Evolutionary conservation across 2,797 vertebrate genomes (phyloP).

Genomic region (Brotula barbata): DNA sequence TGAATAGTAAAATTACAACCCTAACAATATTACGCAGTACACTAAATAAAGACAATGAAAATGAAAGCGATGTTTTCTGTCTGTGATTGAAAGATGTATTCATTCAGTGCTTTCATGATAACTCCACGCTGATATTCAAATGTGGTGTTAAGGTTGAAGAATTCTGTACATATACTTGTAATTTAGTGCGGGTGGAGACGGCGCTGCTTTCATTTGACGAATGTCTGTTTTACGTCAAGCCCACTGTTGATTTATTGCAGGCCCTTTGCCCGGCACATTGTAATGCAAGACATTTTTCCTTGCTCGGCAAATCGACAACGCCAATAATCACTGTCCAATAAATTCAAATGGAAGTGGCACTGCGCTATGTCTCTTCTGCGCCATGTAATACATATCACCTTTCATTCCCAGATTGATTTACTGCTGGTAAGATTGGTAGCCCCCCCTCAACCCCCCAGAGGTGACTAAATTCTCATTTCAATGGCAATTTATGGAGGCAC

Average conservation of each 20-base stretch:
- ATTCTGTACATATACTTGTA: conserved; percentile 26
- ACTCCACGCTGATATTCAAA: no score
- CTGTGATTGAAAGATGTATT: not conserved
- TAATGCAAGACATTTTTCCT: conserved; percentile 66
- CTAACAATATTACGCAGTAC: not conserved
- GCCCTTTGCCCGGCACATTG: conserved; percentile 57
- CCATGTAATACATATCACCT: conserved; percentile 63
- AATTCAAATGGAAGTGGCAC: conserved; percentile 73
- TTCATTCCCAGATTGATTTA: conserved; percentile 73
- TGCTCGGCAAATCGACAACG: conserved; percentile 58
- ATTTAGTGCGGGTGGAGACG: conserved; percentile 37
- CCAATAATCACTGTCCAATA: conserved; percentile 73
- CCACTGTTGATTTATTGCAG: conserved; percentile 62
- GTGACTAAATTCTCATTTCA: conserved; percentile 64
- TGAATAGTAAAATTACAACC: not conserved
- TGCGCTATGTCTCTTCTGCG: conserved; percentile 62
- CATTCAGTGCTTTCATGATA: no score
- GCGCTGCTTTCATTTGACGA: conserved; percentile 64
- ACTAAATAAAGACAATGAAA: not conserved
- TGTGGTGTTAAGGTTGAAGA: conserved; percentile 2
- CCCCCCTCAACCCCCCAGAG: conserved; percentile 34
- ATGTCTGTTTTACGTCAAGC: conserved; percentile 69
- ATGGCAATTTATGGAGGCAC: conserved; percentile 64
- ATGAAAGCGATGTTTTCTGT: no score
- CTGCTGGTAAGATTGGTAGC: conserved; percentile 63